Evolutionary conservation across 2,888 invertebrate species (phyloP), one percentile per base, ranked within the genome.

Genomic region (Calliopum simillimum): DNA sequence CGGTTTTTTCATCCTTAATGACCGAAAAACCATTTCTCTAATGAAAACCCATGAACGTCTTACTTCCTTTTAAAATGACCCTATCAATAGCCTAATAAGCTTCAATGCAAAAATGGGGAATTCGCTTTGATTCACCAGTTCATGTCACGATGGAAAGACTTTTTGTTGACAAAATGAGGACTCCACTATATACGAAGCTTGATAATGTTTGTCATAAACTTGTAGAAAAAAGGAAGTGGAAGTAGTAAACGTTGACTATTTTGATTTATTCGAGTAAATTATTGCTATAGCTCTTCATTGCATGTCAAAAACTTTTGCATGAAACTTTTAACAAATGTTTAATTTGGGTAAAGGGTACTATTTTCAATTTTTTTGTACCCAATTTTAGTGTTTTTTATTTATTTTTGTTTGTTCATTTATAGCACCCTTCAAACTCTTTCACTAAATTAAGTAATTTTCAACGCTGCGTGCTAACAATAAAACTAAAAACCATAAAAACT

Each of bases 141-240:
- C 33, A 33, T 33, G 33, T 33, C 53, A 64, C 21, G 43, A 16
- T 23, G 13, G 13, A 4, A 12, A 23, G 3, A 23, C 21, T 12
- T 19, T 53, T 53, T 53, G 23, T 23, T 21, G 53, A 23, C 21
- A 53, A 53, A 8, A 21, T 8, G 51, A 13, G 13, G n/a, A 14
- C 16, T 33, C 41, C 33, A 33, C 41, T 19, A n/a, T n/a, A n/a
- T n/a, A 53, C 53, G 13, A 21, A 53, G 53, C 53, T 53, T 53
- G 19, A 23, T 53, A 23, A 14, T 66, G 70, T 70, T 65, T 59
- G 65, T 70, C 65, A 70, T 70, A 61, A 70, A 53, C 53, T 70
- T 33, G 33, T 33, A 33, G 33, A 33, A 8, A 33, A 8, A 33
- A 33, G 33, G 33, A 33, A 33, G 33, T 33, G 8, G 33, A 33